Percentiles rank a stretch among this genome's conserved stretches.
phyloP scores from a whole-genome alignment of 2,888 invertebrate species.

The Girardia tigrina region DNA sequence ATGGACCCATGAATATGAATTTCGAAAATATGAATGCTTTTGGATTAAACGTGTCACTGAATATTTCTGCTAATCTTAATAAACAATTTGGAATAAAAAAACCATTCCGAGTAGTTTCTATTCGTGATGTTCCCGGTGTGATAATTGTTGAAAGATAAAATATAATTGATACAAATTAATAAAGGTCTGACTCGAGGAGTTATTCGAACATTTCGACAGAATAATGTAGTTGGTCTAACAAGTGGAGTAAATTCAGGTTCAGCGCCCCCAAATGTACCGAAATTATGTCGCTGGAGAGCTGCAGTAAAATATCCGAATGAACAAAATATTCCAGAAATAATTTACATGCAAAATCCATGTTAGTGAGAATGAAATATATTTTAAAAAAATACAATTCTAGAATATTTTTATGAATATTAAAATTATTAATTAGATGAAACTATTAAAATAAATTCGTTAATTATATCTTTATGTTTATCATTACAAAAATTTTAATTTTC shows the following conservation, averaged over 20 bases:
- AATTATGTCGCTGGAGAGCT: slow-evolving; percentile 29
- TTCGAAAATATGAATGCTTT: slow-evolving; percentile 42
- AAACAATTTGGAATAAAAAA: slow-evolving; percentile 40
- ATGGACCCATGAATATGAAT: slow-evolving; percentile 48
- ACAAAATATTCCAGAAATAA: slow-evolving; percentile 10
- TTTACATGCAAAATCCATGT: slow-evolving; percentile 33
- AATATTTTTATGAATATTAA: too few relatives aligned
- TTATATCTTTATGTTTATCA: too few relatives aligned
- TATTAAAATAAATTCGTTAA: too few relatives aligned
- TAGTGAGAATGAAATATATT: too few relatives aligned
- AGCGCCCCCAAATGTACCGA: slow-evolving; percentile 20
- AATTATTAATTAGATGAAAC: too few relatives aligned
- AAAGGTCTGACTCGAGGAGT: slow-evolving; percentile 38
- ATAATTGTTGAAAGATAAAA: not conserved
- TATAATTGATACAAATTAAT: too few relatives aligned
- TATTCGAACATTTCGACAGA: slow-evolving; percentile 17
- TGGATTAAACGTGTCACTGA: slow-evolving; percentile 41
- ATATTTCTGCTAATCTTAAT: slow-evolving; percentile 41
- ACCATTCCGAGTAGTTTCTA: slow-evolving; percentile 41
- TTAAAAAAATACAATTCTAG: too few relatives aligned
- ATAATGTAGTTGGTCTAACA: slow-evolving; percentile 31
- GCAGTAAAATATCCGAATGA: not conserved
- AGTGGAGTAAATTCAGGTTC: slow-evolving; percentile 34
- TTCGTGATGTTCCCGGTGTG: slow-evolving; percentile 46
- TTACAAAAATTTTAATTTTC: too few relatives aligned